Evolutionary conservation across 2,113 vertebrate species (phyloP).

Genomic region (Toxostoma redivivum): DNA sequence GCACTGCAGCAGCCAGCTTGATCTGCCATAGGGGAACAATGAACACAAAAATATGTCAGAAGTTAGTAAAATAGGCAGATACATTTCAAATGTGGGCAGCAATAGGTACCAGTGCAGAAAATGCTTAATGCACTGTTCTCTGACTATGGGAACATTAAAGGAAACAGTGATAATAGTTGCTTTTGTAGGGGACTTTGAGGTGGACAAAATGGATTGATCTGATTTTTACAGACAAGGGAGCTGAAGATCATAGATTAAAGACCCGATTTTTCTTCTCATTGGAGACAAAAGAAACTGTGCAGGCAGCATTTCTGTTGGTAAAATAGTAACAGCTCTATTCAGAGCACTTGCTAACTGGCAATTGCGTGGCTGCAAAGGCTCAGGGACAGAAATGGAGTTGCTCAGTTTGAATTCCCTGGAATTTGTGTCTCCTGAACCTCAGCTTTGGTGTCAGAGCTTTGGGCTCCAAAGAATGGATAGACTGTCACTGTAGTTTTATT

Average conservation of each 20-base stretch:
- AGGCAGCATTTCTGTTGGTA: conserved; percentile 31
- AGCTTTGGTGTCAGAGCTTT: neutral
- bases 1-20: neutral
- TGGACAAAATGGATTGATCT: conserved; percentile 27
- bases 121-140: conserved; percentile 35
- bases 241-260: conserved; percentile 41
- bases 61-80: conserved; percentile 44
- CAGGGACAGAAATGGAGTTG: neutral
- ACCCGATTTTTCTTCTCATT: conserved; percentile 27
- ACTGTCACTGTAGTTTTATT: neutral
- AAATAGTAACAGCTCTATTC: conserved; percentile 43
- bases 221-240: conserved; percentile 39
- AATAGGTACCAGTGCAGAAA: conserved; percentile 6
- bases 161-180: conserved; percentile 38
- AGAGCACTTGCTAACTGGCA: neutral
- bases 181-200: conserved; percentile 30
- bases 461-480: neutral
- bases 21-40: conserved; percentile 23
- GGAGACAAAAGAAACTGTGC: conserved; percentile 43
- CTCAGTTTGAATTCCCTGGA: neutral
- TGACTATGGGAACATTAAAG: conserved; percentile 41
- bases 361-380: neutral
- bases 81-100: conserved; percentile 1
- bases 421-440: neutral
- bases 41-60: conserved; percentile 41